These are phyloP conservation scores for Palythoa caribaeorum DNA, from an alignment of 92 coral and sea anemone species.

Conservation along the genomic window DNA sequence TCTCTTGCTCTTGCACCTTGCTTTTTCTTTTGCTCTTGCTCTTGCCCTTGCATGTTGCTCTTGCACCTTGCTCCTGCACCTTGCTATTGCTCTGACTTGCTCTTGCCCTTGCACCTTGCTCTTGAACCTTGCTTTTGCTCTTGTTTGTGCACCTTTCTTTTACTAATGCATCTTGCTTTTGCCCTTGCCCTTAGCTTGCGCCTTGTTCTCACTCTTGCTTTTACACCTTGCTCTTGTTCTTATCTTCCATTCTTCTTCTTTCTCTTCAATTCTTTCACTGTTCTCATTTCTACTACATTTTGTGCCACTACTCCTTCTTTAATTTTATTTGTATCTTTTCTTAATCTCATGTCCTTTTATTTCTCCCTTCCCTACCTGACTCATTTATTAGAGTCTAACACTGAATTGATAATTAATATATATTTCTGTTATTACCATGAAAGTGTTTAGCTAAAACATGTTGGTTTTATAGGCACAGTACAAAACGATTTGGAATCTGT, in stretches of 20 bases:
- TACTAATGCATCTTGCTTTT: too few relatives aligned
- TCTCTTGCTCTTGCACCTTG: background rate
- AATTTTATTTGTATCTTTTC: background rate
- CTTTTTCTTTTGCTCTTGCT: background rate
- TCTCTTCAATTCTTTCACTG: too few relatives aligned
- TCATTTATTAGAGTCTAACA: background rate
- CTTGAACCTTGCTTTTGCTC: background rate
- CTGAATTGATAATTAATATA: too few relatives aligned
- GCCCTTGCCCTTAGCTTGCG: too few relatives aligned
- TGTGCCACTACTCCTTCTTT: background rate
- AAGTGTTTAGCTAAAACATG: too few relatives aligned
- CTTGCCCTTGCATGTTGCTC: background rate
- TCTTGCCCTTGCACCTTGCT: background rate
- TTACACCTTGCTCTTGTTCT: background rate
- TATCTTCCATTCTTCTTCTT: background rate
- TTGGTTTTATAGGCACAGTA: slow-evolving; percentile 59
- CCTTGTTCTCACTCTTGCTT: too few relatives aligned
- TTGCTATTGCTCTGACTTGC: background rate
- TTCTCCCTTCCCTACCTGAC: background rate
- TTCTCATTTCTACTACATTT: too few relatives aligned
- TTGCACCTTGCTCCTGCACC: background rate
- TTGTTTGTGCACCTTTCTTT: too few relatives aligned
- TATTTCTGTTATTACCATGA: too few relatives aligned
- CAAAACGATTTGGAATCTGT: slow-evolving; percentile 60
- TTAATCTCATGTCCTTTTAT: background rate